A percentile compares a stretch with the other conserved stretches of the same genome.
Evolutionary conservation across 2,113 vertebrate genomes (phyloP).

Genomic region (Zosterops lateralis): DNA sequence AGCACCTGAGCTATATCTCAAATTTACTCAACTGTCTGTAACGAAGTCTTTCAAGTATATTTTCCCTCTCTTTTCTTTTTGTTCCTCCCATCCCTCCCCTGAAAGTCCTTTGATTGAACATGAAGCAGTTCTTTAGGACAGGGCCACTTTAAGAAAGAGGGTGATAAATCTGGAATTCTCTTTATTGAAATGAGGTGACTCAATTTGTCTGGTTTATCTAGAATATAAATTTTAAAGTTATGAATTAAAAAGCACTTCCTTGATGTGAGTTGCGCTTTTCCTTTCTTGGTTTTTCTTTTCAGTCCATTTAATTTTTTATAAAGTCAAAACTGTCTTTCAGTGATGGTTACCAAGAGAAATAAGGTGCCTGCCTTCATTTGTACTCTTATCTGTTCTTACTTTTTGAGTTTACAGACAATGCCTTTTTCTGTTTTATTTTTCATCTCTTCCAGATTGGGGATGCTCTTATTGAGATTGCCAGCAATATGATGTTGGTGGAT

Average conservation of each 20-base stretch:
- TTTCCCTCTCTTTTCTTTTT: not conserved
- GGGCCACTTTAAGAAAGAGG: not conserved
- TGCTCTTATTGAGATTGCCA: conserved; percentile 84
- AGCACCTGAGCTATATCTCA: not conserved
- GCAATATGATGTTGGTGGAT: conserved; percentile 88
- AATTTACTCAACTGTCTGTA: not conserved
- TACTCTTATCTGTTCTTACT: not conserved
- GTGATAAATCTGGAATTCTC: not conserved
- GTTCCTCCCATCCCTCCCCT: accelerated
- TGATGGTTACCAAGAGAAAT: not conserved
- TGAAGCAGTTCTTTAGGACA: not conserved
- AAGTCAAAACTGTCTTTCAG: not conserved
- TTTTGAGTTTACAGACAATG: not conserved
- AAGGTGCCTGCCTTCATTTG: not conserved
- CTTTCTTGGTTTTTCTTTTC: not conserved
- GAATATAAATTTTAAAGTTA: not conserved
- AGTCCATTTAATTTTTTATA: not conserved
- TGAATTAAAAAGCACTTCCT: not conserved
- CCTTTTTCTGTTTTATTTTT: not conserved
- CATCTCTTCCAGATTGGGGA: conserved; percentile 75
- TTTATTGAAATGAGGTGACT: not conserved
- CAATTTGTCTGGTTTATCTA: not conserved
- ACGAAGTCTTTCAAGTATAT: not conserved
- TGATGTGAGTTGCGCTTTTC: not conserved
- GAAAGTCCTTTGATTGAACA: not conserved